Base-by-base conservation (phyloP, 2,888 invertebrate species). In the Epinotia nisella region DNA sequence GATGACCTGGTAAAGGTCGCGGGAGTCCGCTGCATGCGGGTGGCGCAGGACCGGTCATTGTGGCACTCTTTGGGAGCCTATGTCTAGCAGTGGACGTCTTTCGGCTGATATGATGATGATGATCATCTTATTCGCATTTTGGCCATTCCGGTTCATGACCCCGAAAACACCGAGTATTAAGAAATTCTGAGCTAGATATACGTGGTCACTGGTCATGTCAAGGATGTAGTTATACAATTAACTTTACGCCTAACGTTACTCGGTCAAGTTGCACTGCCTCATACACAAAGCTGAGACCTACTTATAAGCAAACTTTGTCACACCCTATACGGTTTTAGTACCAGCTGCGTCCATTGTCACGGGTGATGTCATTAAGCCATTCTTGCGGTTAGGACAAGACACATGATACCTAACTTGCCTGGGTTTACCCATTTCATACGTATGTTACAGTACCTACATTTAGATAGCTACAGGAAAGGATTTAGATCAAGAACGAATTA, bases 321-420 rank as follows among this genome's bases (percentile, higher is more conserved):
- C 35, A 24, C 19, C 53, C 11, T 39, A 56, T 55, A 66, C 13
- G 39, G 65, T 41, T 66, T 39, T 66, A 66, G 55, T 41, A 41
- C 21, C 55, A 41, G 41, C 41, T 56, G 66, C 55, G 55, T 17
- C 55, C n/a, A 66, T 56, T 66, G 66, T 66, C 21, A 11, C 10
- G 13, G 21, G 21, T 66, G 55, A 66, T 41, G 55, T 66, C 55
- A 66, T 41, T 41, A 65, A 65, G 21, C 66, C 17, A 21, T 55
- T 21, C 66, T 66, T 66, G 66, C 55, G 66, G 66, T 66, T 66
- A 39, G 19, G 35, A 35, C 45, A 41, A 53, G 41, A 11, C 66
- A 66, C 66, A 66, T 66, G 66, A 66, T 41, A 56, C 56, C 66
- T 66, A 24, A 66, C 41, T 66, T 39, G 39, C 35, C 13, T 55